Evolutionary conservation across 2,113 vertebrate genomes (phyloP).

Genomic region (Pachyramphus minor): DNA sequence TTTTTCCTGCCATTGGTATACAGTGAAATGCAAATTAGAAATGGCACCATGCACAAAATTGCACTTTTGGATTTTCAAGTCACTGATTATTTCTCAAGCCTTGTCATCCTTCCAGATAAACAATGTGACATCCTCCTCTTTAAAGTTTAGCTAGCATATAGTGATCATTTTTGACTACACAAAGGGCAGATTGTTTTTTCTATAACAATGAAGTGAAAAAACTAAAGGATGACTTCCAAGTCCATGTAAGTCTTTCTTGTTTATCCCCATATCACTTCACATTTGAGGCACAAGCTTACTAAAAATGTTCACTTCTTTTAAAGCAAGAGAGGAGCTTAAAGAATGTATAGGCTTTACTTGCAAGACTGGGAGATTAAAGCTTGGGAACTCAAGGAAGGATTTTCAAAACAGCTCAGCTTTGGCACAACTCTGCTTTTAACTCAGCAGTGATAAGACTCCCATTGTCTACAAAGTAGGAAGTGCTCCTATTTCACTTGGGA

Average conservation of each 20-base stretch:
- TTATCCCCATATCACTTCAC: neutral
- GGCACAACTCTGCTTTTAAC: slow-evolving; percentile 9
- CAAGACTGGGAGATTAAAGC: slow-evolving; percentile 10
- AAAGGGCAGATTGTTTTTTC: slow-evolving; percentile 6
- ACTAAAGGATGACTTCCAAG: neutral
- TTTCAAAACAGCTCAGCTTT: slow-evolving; percentile 20
- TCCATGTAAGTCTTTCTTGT: neutral
- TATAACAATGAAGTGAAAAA: slow-evolving; percentile 32
- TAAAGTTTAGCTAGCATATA: slow-evolving; percentile 4
- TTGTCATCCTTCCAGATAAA: slow-evolving; percentile 27
- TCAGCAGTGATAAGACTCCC: neutral
- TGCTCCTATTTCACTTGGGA: neutral
- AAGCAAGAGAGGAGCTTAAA: neutral
- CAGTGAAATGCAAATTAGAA: neutral
- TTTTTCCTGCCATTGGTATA: neutral
- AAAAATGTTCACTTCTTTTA: neutral
- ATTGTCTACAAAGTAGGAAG: slow-evolving; percentile 8
- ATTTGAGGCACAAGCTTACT: neutral
- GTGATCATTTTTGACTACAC: neutral
- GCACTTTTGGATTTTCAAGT: neutral
- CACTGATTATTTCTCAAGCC: neutral
- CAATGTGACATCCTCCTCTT: slow-evolving; percentile 6
- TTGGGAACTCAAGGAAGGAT: neutral
- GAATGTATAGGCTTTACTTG: neutral
- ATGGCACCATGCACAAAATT: neutral